Base-by-base conservation (phyloP, 2,797 vertebrate species). In the Urocyon cinereoargenteus region DNA sequence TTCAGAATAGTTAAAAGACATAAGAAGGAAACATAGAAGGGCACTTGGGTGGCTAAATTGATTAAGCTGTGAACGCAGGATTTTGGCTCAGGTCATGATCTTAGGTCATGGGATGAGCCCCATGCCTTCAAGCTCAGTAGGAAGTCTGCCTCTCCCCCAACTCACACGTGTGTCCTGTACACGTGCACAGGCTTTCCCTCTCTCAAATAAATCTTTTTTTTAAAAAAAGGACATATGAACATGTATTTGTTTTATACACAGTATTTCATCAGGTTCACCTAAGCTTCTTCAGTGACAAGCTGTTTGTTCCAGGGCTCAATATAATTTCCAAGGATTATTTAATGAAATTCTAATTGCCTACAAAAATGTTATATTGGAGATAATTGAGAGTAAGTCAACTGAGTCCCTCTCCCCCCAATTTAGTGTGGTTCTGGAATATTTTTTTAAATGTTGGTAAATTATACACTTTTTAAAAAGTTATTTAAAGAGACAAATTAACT, bases 401-500 rank as follows among this genome's bases (percentile, higher is more conserved):
- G n/a, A 45, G 24, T 55, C 12, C 2, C 13, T 0, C 2, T 55
- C 6, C 4, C 4, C 21, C 2, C 28, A 51, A 31, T 34, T 31
- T 62, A 79, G 15, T 85, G 5, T 57, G 21, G 36, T 59, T 72
- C 45, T 34, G 4, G 14, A 77, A 59, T 82, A 85, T 45, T 10
- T 66, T 87, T 2, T 13, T 3, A 49, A 91, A 85, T 75, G 2
- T 14, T 79, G 12, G 28, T 77, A 70, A 53, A 55, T 73, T 75
- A 53, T 84, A 22, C 2, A 81, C 59, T n/a, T 70, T 68, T 28
- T 45, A 12, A 36, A 49, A 51, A 16, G 70, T 61, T 13, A n/a
- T 45, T 79, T 86, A 94, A 70, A 89, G 4, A 78, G 28, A n/a
- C 59, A 82, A 72, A 77, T 75, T 49, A 94, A 61, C 61, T 94